Percentiles rank a stretch among this genome's conserved stretches.
Conservation (phyloP, 1,140 invertebrate genomes). For the Brachionus rubens region DNA sequence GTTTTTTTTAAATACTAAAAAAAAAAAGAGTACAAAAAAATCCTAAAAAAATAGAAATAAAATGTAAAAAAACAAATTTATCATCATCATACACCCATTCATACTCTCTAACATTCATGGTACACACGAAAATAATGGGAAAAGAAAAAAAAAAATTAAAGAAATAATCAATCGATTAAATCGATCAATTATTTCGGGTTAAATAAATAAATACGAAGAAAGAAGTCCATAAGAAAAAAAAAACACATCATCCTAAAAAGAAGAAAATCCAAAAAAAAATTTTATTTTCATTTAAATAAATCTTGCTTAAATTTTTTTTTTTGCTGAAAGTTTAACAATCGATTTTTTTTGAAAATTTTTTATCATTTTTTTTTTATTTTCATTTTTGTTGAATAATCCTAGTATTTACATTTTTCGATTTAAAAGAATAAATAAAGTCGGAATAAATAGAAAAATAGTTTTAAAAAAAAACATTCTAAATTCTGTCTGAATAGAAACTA, state of each 20-base stretch:
- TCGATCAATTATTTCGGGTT: conserved; percentile 9
- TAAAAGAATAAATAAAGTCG: not conserved
- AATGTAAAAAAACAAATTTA: too few species aligned
- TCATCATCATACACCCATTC: too few species aligned
- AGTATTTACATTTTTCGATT: too few species aligned
- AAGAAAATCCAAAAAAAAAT: conserved; percentile 12
- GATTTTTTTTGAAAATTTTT: not conserved
- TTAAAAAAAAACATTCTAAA: not conserved
- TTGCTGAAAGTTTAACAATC: not conserved
- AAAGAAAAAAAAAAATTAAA: too few species aligned
- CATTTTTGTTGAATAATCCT: too few species aligned
- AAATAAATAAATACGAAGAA: not conserved
- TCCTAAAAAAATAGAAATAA: too few species aligned
- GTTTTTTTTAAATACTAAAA: too few species aligned
- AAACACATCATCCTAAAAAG: not conserved
- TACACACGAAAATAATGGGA: too few species aligned
- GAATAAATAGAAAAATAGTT: not conserved
- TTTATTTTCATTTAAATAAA: conserved; percentile 37
- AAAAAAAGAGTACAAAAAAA: too few species aligned
- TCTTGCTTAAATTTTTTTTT: conserved; percentile 6
- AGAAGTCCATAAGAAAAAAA: not conserved
- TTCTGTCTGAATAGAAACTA: not conserved
- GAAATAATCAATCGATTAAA: conserved; percentile 28
- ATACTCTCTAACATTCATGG: too few species aligned
- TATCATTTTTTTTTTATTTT: conserved; percentile 10